phyloP scores from a whole-genome alignment of 2,113 vertebrate species.

The Apistogramma diplotaenia region DNA sequence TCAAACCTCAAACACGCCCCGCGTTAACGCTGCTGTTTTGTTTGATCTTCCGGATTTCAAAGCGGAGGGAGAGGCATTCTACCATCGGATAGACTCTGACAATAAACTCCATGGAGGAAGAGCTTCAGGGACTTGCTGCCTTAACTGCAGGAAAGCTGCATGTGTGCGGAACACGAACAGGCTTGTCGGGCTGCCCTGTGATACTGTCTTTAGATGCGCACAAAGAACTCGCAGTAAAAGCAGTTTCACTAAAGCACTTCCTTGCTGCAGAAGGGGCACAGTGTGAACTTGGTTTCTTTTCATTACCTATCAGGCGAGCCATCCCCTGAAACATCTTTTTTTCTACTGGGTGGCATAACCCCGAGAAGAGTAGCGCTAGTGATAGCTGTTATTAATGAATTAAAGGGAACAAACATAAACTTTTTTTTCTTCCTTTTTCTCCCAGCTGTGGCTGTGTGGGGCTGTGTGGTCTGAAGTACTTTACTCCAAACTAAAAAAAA shows the following conservation, averaged over 20 bases:
- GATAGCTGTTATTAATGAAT: background rate
- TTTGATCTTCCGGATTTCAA: conserved; percentile 71
- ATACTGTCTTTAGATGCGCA: conserved; percentile 59
- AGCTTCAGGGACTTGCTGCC: conserved; percentile 68
- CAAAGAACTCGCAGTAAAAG: conserved; percentile 55
- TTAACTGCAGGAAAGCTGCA: conserved; percentile 57
- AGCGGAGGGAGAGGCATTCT: conserved; percentile 56
- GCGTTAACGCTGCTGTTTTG: conserved; percentile 59
- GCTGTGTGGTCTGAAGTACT: background rate
- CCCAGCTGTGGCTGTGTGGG: background rate
- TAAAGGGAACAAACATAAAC: background rate
- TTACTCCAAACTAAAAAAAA: background rate
- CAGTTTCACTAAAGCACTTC: conserved; percentile 60
- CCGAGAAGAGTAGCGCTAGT: background rate
- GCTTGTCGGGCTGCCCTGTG: conserved; percentile 63
- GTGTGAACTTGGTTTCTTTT: conserved; percentile 44
- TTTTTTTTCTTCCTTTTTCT: no score
- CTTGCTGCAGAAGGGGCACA: conserved; percentile 48
- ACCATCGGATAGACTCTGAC: conserved; percentile 63
- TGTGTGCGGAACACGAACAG: conserved; percentile 54
- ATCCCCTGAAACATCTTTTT: conserved; percentile 9
- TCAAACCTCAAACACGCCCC: conserved; percentile 65
- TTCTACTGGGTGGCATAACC: conserved; percentile 29
- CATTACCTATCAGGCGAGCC: conserved; percentile 28
- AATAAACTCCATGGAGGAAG: conserved; percentile 70